Conservation (phyloP, 2,888 invertebrate genomes). For the Aphelenchoides bicaudatus region DNA sequence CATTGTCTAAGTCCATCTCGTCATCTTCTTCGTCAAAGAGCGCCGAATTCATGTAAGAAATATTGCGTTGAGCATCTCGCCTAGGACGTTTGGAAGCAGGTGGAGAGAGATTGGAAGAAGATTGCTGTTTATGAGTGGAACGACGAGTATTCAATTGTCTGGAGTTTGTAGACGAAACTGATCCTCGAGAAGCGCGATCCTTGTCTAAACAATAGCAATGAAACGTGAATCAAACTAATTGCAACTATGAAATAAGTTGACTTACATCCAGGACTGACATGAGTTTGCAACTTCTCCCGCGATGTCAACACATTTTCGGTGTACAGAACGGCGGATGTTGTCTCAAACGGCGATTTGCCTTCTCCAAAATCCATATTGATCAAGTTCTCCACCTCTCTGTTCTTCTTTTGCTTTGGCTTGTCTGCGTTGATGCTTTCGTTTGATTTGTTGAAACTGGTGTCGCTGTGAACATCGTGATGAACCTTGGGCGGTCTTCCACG, state of each 20-base stretch:
- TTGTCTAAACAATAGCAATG: too few relatives aligned
- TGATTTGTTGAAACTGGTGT: neutral
- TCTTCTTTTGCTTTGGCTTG: slow-evolving; percentile 10
- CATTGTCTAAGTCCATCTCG: neutral
- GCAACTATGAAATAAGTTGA: neutral
- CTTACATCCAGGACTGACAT: slow-evolving; percentile 1
- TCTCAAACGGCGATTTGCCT: slow-evolving; percentile 33
- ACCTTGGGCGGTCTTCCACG: too few relatives aligned
- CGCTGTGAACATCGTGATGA: neutral
- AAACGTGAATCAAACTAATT: neutral
- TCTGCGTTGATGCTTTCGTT: neutral
- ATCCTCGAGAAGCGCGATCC: neutral
- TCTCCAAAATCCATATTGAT: slow-evolving; percentile 36
- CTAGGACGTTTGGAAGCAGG: neutral
- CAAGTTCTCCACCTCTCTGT: slow-evolving; percentile 31
- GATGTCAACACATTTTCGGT: slow-evolving; percentile 9
- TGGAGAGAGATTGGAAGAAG: too few relatives aligned
- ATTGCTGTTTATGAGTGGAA: too few relatives aligned
- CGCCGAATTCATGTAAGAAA: neutral
- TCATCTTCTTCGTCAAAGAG: slow-evolving; percentile 7
- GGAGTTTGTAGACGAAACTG: neutral
- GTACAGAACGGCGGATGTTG: slow-evolving; percentile 7
- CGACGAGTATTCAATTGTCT: too few relatives aligned
- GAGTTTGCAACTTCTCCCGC: slow-evolving; percentile 8
- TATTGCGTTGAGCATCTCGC: neutral